Percentiles rank a stretch among this genome's conserved stretches.
These are phyloP conservation scores for Loriculus beryllinus DNA, from an alignment of 2,797 vertebrate species.

Conservation along the genomic window DNA sequence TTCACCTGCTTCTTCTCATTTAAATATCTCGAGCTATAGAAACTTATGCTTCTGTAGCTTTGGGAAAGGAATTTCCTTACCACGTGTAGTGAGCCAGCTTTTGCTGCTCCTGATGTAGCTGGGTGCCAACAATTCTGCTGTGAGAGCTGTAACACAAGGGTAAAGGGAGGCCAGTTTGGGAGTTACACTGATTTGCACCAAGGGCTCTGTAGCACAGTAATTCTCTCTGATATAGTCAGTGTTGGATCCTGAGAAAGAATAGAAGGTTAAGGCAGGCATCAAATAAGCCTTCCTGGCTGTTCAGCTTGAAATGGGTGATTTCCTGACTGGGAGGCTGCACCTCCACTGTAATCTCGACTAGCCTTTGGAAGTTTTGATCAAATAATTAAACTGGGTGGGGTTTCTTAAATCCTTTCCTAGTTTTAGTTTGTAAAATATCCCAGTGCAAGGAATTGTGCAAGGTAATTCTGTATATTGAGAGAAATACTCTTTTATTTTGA, in stretches of 20 bases:
- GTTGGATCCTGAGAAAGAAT: not conserved
- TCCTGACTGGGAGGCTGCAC: not conserved
- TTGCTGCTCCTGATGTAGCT: not conserved
- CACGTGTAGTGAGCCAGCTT: accelerated
- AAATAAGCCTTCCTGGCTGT: not conserved
- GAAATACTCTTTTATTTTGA: not conserved
- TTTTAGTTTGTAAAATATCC: not conserved
- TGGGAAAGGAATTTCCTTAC: not conserved
- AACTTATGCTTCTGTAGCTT: not conserved
- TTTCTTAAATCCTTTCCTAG: not conserved
- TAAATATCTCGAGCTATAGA: not conserved
- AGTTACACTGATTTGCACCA: not conserved
- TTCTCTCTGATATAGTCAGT: not conserved
- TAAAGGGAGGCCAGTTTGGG: not conserved
- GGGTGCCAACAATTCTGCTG: not conserved
- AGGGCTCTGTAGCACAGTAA: accelerated
- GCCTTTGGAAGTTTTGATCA: not conserved
- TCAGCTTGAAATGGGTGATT: not conserved
- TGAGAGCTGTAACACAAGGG: not conserved
- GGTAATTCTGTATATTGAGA: not conserved
- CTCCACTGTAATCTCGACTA: not conserved
- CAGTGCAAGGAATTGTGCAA: not conserved
- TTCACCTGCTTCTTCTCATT: not conserved
- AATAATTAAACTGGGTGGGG: not conserved
- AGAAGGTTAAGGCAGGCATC: not conserved